These are phyloP conservation scores for Fundulus diaphanus DNA, from an alignment of 2,797 vertebrate species.

Conservation along the genomic window DNA sequence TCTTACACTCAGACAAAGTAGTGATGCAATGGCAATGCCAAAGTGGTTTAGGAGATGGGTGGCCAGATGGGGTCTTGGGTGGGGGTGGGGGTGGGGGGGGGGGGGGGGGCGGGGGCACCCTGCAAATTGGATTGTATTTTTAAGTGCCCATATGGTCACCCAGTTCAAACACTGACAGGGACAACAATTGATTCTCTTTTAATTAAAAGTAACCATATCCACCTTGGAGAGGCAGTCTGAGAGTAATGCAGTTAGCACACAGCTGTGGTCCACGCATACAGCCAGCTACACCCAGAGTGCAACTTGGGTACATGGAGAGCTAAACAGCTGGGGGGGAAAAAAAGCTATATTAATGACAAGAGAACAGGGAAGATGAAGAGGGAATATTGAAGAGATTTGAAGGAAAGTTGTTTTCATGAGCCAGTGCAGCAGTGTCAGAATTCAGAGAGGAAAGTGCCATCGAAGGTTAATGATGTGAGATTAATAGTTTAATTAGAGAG, in stretches of 20 bases:
- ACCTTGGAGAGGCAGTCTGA: slow-evolving; percentile 74
- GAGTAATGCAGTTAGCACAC: slow-evolving; percentile 77
- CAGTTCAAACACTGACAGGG: slow-evolving; percentile 69
- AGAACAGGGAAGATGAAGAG: slow-evolving; percentile 25
- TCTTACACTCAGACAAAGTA: slow-evolving; percentile 41
- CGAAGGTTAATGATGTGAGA: slow-evolving; percentile 80
- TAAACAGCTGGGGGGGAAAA: slow-evolving; percentile 37
- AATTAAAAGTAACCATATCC: slow-evolving; percentile 84
- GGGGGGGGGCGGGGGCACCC: no score
- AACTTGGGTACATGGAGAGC: slow-evolving; percentile 12
- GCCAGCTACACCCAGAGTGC: slow-evolving; percentile 18
- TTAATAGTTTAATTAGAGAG: slow-evolving; percentile 82
- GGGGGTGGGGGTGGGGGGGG: no score
- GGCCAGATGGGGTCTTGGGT: slow-evolving; percentile 41
- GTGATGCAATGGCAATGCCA: slow-evolving; percentile 52
- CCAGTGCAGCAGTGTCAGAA: slow-evolving; percentile 61
- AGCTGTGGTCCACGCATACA: slow-evolving; percentile 70
- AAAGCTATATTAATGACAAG: background rate
- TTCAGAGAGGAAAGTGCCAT: slow-evolving; percentile 61
- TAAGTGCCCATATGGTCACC: slow-evolving; percentile 83
- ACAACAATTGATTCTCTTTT: slow-evolving; percentile 82
- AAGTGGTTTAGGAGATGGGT: slow-evolving; percentile 54
- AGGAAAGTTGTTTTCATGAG: slow-evolving; percentile 59
- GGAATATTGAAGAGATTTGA: slow-evolving; percentile 34
- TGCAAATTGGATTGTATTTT: slow-evolving; percentile 80